A percentile compares a stretch with the other conserved stretches of the same genome.
phyloP scores from a whole-genome alignment of 2,888 invertebrate species.

The Mallateleia sp. region DNA sequence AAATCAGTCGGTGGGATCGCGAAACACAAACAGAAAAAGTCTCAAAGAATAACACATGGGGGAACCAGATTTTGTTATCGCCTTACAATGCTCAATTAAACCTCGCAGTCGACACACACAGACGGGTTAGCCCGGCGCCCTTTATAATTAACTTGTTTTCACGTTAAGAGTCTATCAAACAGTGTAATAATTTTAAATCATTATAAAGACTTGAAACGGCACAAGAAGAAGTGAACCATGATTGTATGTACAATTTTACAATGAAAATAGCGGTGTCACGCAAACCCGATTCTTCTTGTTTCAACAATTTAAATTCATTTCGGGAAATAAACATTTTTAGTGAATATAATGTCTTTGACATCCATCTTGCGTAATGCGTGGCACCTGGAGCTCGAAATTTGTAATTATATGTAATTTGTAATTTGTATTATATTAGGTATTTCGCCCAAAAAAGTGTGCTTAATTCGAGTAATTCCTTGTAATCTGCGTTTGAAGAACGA shows the following conservation, averaged over 20 bases:
- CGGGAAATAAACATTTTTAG: constrained; percentile 81
- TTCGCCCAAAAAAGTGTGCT: background rate
- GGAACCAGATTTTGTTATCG: constrained; percentile 88
- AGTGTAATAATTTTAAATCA: constrained; percentile 65
- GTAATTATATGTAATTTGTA: constrained; percentile 20
- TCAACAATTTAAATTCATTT: constrained; percentile 70
- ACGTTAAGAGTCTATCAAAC: background rate
- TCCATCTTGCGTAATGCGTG: constrained; percentile 80
- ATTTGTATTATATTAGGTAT: no score
- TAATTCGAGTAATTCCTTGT: background rate
- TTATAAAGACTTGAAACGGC: constrained; percentile 71
- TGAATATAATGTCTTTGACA: constrained; percentile 76
- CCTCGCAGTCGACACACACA: constrained; percentile 71
- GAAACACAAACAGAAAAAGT: background rate
- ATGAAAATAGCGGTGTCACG: constrained; percentile 74
- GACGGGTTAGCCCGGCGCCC: no score
- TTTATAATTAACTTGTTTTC: constrained; percentile 6
- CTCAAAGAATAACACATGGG: constrained; percentile 43
- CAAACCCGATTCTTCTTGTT: constrained; percentile 57
- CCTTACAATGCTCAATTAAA: constrained; percentile 89
- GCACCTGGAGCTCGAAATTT: constrained; percentile 52
- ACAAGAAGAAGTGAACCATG: constrained; percentile 69
- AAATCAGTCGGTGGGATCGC: background rate
- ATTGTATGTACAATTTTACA: constrained; percentile 66
- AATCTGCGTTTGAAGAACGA: constrained; percentile 56